Evolutionary conservation across 2,888 invertebrate genomes (phyloP), one percentile per base, ranked within the genome.

Genomic region (Stramonita haemastoma): DNA sequence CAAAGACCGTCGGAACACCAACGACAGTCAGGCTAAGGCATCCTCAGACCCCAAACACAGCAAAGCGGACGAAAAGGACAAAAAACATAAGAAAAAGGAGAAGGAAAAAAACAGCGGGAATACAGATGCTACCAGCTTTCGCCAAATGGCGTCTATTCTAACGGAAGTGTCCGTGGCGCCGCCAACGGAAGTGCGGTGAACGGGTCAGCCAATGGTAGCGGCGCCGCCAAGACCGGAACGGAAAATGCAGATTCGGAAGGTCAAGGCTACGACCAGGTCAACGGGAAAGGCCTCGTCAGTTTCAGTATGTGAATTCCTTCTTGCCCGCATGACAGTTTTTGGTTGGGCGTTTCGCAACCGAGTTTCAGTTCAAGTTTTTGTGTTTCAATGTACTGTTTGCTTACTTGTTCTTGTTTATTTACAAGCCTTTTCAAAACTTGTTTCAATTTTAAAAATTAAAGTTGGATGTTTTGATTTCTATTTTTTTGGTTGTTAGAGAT

Each of bases 251-350:
- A 84, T 5, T n/a, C 36, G 2, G 73, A 11, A 73, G 29, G 29
- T 26, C n/a, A 8, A 11, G 73, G n/a, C 56, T n/a, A n/a, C 13
- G n/a, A 15, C 17, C 57, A 57, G 29, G 26, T 15, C 60, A 86
- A 26, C 22, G 66, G 32, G 34, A 60, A 66, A 26, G 66, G 34
- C 29, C 32, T 17, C 1, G 86, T 66, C 29, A 32, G n/a, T 60
- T 66, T 86, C 86, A 86, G 66, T 11, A 32, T 86, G 60, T 86
- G 56, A 86, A 57, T 32, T 79, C 13, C 46, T 32, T 79, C 13
- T 8, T 46, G 46, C 46, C 46, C 46, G 46, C 46, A 46, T 46
- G 46, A 46, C 46, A 46, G 46, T 46, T 2, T 46, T 46, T 8
- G 4, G 46, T 46, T 46, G 46, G 46, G 46, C 46, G n/a, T n/a